These are phyloP conservation scores for Agrochola lota DNA, from an alignment of 2,888 invertebrate genomes.

Conservation along the genomic window DNA sequence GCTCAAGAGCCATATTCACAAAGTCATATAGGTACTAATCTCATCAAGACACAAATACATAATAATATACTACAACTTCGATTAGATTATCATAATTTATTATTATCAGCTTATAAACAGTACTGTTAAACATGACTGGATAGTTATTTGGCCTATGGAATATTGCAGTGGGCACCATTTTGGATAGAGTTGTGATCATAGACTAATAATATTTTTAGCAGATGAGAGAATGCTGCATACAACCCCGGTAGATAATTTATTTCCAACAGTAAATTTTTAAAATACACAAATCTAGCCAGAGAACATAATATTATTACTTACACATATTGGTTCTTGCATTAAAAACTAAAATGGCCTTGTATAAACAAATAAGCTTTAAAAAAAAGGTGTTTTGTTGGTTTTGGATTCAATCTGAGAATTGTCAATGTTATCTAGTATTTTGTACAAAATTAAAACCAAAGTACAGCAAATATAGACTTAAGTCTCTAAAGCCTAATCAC, in stretches of 20 bases:
- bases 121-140: slow-evolving; percentile 23
- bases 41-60: slow-evolving; percentile 1
- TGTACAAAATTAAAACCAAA: not conserved
- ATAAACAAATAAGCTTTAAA: not conserved
- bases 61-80: slow-evolving; percentile 1
- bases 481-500: not conserved
- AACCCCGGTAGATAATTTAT: not conserved
- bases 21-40: slow-evolving; percentile 13
- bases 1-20: not conserved
- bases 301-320: no score
- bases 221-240: not conserved
- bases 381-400: not conserved
- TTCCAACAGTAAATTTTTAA: no score
- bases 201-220: not conserved
- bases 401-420: not conserved
- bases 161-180: not conserved
- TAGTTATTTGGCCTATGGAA: not conserved
- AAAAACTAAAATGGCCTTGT: not conserved
- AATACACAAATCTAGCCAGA: not conserved
- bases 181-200: not conserved
- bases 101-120: slow-evolving; percentile 7
- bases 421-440: not conserved
- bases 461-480: not conserved
- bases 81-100: slow-evolving; percentile 28
- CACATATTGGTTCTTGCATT: not conserved